Conservation (phyloP, 1,140 invertebrate genomes). For the Proales similis region DNA sequence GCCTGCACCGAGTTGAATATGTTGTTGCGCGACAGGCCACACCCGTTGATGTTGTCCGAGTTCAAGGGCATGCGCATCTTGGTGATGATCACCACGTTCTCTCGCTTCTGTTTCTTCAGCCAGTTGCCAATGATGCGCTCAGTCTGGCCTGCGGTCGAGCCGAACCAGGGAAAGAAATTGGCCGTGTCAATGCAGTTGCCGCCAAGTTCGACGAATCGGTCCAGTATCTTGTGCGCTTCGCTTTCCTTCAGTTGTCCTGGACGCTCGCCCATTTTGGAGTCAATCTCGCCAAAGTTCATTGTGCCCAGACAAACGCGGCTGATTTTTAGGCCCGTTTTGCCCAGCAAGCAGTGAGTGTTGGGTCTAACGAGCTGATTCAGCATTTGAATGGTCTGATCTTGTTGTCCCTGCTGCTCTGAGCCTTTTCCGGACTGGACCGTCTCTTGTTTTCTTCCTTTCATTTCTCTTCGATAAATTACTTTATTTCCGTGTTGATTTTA, state of each 20-base stretch:
- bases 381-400: conserved; percentile 30
- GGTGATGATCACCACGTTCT: conserved; percentile 37
- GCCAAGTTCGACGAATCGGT: conserved; percentile 44
- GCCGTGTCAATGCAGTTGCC: conserved; percentile 50
- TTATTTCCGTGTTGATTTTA: too few species aligned
- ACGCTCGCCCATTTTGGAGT: conserved; percentile 29
- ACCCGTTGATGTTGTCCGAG: conserved; percentile 17
- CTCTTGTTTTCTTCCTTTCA: too few species aligned
- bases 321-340: conserved; percentile 42
- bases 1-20: conserved; percentile 35
- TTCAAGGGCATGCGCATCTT: conserved; percentile 32
- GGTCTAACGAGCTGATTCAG: conserved; percentile 17
- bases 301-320: conserved; percentile 42
- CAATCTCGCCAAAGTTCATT: conserved; percentile 41
- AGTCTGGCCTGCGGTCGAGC: conserved; percentile 40
- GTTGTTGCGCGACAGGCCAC: conserved; percentile 33
- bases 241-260: conserved; percentile 40
- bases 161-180: conserved; percentile 42
- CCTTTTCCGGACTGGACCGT: too few species aligned
- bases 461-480: too few species aligned
- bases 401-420: too few species aligned
- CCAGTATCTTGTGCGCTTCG: conserved; percentile 42
- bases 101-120: conserved; percentile 40
- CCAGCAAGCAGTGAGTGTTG: conserved; percentile 38
- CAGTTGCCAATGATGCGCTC: conserved; percentile 47